Evolutionary conservation across 2,797 vertebrate genomes (phyloP), one percentile per base, ranked within the genome.

Genomic region (Stomatorhinus walkeri): DNA sequence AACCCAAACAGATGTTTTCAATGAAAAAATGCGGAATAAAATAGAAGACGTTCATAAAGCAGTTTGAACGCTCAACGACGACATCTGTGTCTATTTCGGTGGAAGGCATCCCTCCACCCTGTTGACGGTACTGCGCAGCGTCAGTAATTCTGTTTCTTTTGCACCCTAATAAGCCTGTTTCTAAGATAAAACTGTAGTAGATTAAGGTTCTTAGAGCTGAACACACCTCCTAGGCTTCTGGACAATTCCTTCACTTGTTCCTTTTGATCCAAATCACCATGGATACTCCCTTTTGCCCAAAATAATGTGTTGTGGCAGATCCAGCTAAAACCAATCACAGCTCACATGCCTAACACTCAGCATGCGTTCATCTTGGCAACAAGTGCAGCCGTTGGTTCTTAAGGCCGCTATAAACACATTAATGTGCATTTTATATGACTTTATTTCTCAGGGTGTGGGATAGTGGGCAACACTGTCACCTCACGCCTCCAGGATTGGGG

Each of bases 1-100:
- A 81, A 89, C 88, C 89, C 84, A 43, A 76, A 87, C 68, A 90
- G 88, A 91, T 72, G 64, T 88, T 88, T 87, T 87, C 72, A 79
- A 90, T 87, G 5, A 46, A 84, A 85, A 87, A 89, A 46, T 84
- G 54, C 51, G 48, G 32, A 46, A 36, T 84, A 28, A 28, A 24
- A 51, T 24, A 48, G n/a, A 51, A n/a, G 52, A 81, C 22, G 79
- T 72, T n/a, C 51, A 12, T 79, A 52, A 85, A 48, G 48, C 24
- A 85, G 46, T 32, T 19, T 49, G 40, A 64, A 83, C n/a, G 28
- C 72, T n/a, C 36, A 43, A 1, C 43, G 19, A 79, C 3, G 36
- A 40, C 16, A 79, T 43, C 72, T 51, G 19, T 49, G 24, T 59
- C 56, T 85, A 10, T 51, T 84, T 84, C n/a, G 0, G 22, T 22